These are phyloP conservation scores for Caradrina clavipalpis DNA, from an alignment of 2,888 invertebrate genomes.

Conservation along the genomic window DNA sequence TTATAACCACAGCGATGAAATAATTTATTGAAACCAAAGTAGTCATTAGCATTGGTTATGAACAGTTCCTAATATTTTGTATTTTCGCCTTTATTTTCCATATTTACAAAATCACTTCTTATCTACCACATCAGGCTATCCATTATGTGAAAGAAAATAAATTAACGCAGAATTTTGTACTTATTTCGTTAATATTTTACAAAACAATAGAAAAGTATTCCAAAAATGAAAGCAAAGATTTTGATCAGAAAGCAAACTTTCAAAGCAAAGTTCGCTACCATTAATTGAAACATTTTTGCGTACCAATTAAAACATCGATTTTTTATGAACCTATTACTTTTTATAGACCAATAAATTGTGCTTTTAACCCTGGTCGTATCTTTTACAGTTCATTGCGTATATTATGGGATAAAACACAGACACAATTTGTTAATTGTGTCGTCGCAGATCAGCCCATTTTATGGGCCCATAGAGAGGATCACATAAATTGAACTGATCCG, in stretches of 20 bases:
- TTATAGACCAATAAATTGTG: conserved; percentile 53
- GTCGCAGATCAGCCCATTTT: conserved; percentile 26
- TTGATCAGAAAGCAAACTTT: conserved; percentile 16
- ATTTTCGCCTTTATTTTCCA: neutral
- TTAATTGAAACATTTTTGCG: conserved; percentile 52
- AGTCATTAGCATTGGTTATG: neutral
- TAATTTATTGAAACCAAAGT: conserved; percentile 1
- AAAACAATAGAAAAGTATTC: neutral
- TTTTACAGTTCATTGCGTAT: conserved; percentile 43
- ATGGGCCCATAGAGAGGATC: conserved; percentile 29
- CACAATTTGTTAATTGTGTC: conserved; percentile 57
- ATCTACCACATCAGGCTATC: too few species aligned
- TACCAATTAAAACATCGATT: conserved; percentile 57
- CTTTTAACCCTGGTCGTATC: conserved; percentile 47
- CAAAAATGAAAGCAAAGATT: conserved; percentile 4
- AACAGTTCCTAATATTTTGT: neutral
- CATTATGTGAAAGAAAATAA: neutral
- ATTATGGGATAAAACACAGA: conserved; percentile 49
- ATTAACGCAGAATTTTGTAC: neutral
- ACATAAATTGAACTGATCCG: conserved; percentile 30
- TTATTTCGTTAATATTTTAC: conserved; percentile 10
- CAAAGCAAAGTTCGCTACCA: neutral
- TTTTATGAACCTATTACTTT: conserved; percentile 57
- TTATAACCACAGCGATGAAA: neutral
- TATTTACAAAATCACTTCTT: neutral